A percentile compares a stretch with the other conserved stretches of the same genome.
phyloP scores from a whole-genome alignment of 2,888 invertebrate species.

The Pachymerium ferrugineum region DNA sequence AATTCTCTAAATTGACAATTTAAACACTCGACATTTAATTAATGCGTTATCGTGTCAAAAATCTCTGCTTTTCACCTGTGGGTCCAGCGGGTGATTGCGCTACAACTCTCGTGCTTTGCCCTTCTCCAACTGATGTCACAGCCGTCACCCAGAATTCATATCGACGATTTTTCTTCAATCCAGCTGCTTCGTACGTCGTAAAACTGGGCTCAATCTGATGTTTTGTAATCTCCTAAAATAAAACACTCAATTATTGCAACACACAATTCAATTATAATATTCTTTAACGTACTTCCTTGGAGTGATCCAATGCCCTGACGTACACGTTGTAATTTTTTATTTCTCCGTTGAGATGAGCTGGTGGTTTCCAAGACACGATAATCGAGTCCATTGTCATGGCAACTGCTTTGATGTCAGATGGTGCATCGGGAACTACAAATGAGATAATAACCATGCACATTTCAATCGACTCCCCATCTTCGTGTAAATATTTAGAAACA shows the following conservation, averaged over 20 bases:
- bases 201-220: slow-evolving; percentile 40
- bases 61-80: too few species aligned
- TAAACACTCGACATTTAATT: too few species aligned
- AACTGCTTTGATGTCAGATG: slow-evolving; percentile 75
- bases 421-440: slow-evolving; percentile 71
- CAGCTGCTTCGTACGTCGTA: slow-evolving; percentile 39
- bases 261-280: background rate
- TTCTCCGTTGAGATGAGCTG: slow-evolving; percentile 70
- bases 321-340: slow-evolving; percentile 78
- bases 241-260: slow-evolving; percentile 30
- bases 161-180: slow-evolving; percentile 33
- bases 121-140: slow-evolving; percentile 47
- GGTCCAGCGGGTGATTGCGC: slow-evolving; percentile 45
- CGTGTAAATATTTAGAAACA: too few species aligned
- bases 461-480: too few species aligned
- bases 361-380: slow-evolving; percentile 77
- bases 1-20: too few species aligned
- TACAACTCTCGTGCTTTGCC: slow-evolving; percentile 60
- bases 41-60: too few species aligned
- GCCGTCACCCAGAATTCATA: slow-evolving; percentile 47
- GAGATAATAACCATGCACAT: slow-evolving; percentile 23
- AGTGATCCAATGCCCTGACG: slow-evolving; percentile 44
- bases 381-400: slow-evolving; percentile 74
- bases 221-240: slow-evolving; percentile 35
- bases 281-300: slow-evolving; percentile 32